Evolutionary conservation across 2,797 vertebrate genomes (phyloP).

Genomic region (Carduelis carduelis): DNA sequence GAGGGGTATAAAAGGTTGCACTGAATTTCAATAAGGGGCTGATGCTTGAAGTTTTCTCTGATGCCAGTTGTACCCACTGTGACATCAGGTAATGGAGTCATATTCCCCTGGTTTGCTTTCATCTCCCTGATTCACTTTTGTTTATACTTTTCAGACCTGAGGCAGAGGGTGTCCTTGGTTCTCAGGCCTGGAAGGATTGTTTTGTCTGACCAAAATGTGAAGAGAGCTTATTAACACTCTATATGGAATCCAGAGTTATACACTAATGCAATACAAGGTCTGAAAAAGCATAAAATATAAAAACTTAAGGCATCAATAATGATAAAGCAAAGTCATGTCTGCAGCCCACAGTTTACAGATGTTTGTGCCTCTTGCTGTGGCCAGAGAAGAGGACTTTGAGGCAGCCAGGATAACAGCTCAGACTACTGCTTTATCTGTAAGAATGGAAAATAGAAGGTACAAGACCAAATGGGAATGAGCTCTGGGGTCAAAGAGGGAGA

Average conservation of each 20-base stretch:
- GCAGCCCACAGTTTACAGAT: not conserved
- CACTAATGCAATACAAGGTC: not conserved
- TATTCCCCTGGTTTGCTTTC: not conserved
- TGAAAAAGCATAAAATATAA: not conserved
- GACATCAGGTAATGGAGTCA: not conserved
- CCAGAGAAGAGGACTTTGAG: not conserved
- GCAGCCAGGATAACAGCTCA: not conserved
- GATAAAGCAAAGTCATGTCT: not conserved
- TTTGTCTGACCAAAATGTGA: not conserved
- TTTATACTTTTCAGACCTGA: not conserved
- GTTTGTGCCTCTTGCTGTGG: not conserved
- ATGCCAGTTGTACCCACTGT: accelerated
- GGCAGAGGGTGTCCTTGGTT: not conserved
- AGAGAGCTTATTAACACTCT: not conserved
- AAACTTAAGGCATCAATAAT: not conserved
- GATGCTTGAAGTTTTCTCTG: not conserved
- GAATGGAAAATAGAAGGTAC: not conserved
- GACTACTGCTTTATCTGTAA: not conserved
- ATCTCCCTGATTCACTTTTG: not conserved
- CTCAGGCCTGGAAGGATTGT: not conserved
- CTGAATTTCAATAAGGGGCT: not conserved
- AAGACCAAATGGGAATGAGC: not conserved
- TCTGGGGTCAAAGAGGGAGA: not conserved
- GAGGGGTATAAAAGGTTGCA: not conserved
- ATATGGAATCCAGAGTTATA: too few relatives aligned